phyloP scores from a whole-genome alignment of 2,113 vertebrate genomes.

The Rynchops niger region DNA sequence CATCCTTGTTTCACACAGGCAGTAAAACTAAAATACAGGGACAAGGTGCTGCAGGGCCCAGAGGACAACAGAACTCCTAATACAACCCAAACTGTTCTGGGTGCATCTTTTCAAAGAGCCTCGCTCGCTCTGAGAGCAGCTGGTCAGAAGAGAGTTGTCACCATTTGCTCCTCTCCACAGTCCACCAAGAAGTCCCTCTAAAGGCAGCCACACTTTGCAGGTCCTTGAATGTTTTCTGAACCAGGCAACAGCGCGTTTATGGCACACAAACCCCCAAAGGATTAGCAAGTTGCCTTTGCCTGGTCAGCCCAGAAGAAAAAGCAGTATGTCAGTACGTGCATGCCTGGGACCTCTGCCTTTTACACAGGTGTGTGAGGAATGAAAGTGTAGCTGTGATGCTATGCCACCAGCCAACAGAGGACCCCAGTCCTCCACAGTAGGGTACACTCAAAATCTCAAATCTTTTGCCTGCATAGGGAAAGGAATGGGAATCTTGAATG shows the following conservation, averaged over 20 bases:
- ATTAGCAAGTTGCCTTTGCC: not conserved
- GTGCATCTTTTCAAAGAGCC: not conserved
- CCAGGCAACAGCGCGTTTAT: not conserved
- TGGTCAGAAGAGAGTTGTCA: not conserved
- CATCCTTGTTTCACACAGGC: not conserved
- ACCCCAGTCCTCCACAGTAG: not conserved
- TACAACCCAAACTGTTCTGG: not conserved
- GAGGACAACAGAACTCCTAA: not conserved
- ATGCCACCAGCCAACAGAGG: not conserved
- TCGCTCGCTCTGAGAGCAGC: not conserved
- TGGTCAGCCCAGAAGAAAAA: not conserved
- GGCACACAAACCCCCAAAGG: not conserved
- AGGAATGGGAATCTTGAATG: not conserved
- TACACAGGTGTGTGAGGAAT: not conserved
- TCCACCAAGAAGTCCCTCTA: not conserved
- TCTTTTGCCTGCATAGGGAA: not conserved
- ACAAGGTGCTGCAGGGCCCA: not conserved
- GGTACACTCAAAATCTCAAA: not conserved
- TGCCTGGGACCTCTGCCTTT: not conserved
- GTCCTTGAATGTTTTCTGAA: not conserved
- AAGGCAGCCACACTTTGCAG: not conserved
- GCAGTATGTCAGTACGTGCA: rapidly evolving
- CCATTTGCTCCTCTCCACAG: not conserved
- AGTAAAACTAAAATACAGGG: not conserved
- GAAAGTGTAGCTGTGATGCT: not conserved